phyloP scores from a whole-genome alignment of 2,888 invertebrate species.

The Caenorhabditis becei region DNA sequence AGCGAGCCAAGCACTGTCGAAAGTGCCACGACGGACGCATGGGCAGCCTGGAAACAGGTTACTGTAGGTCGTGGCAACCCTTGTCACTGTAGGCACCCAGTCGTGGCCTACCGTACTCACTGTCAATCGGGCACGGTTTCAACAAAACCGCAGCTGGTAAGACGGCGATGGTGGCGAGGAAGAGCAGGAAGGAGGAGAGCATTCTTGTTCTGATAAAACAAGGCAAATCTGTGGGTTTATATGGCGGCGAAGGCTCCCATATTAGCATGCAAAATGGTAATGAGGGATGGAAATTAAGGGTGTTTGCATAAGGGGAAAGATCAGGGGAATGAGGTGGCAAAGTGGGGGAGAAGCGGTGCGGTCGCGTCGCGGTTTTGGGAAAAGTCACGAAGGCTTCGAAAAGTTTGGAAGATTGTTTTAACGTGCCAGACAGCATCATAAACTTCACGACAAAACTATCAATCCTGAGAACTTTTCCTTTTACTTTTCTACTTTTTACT shows the following conservation, averaged over 20 bases:
- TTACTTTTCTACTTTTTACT: too few species aligned
- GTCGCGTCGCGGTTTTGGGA: too few species aligned
- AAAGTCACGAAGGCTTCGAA: too few species aligned
- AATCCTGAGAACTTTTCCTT: too few species aligned
- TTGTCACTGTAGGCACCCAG: not conserved
- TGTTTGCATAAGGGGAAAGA: not conserved
- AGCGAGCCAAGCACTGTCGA: constrained; percentile 11
- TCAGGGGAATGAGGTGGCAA: not conserved
- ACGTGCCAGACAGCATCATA: too few species aligned
- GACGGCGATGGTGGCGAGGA: not conserved
- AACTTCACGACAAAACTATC: too few species aligned
- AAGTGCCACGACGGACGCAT: constrained; percentile 15
- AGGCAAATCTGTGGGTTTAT: not conserved
- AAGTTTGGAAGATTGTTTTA: too few species aligned
- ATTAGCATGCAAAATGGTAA: constrained; percentile 8
- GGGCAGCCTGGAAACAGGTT: constrained; percentile 16
- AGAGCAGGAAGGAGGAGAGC: not conserved
- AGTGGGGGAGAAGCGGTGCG: not conserved
- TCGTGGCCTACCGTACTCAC: not conserved
- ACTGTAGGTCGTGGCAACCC: too few species aligned
- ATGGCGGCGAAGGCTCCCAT: not conserved
- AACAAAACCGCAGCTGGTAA: not conserved
- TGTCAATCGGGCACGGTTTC: not conserved
- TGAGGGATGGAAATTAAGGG: not conserved
- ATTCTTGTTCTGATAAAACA: not conserved